A percentile compares a stretch with the other conserved stretches of the same genome.
These are phyloP conservation scores for Trichoplusia ni DNA, from an alignment of 1,140 invertebrate genomes.

Conservation along the genomic window DNA sequence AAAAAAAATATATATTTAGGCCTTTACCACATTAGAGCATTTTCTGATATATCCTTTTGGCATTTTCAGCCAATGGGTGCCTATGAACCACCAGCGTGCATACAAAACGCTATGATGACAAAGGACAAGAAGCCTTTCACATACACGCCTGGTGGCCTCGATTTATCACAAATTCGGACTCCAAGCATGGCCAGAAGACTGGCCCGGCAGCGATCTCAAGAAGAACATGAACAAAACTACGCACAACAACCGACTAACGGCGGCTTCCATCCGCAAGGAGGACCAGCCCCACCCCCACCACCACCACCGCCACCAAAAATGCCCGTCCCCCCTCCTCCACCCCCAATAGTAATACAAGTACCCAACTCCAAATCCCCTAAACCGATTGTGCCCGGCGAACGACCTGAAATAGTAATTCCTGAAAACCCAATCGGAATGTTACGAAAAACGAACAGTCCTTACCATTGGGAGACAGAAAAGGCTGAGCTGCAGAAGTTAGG, in stretches of 20 bases:
- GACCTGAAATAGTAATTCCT: slow-evolving; percentile 87
- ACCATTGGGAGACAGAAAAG: slow-evolving; percentile 79
- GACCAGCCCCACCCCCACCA: slow-evolving; percentile 82
- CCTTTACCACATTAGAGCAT: background rate
- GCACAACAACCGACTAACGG: slow-evolving; percentile 68
- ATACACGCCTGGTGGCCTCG: slow-evolving; percentile 95
- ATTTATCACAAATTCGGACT: slow-evolving; percentile 94
- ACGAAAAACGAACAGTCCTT: slow-evolving; percentile 80
- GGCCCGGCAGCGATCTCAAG: slow-evolving; percentile 82
- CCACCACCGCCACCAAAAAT: slow-evolving; percentile 78
- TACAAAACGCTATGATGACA: slow-evolving; percentile 96
- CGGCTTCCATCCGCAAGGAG: slow-evolving; percentile 78
- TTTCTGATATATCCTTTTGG: slow-evolving; percentile 32
- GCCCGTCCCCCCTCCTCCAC: slow-evolving; percentile 81
- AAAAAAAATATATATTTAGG: background rate
- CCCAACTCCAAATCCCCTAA: slow-evolving; percentile 77
- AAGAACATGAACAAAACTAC: slow-evolving; percentile 81
- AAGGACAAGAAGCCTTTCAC: slow-evolving; percentile 98
- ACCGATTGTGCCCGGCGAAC: slow-evolving; percentile 72
- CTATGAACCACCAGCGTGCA: slow-evolving; percentile 90
- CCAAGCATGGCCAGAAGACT: slow-evolving; percentile 93
- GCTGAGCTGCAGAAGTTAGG: slow-evolving; percentile 67
- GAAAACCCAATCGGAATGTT: slow-evolving; percentile 85
- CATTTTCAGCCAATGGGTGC: slow-evolving; percentile 71
- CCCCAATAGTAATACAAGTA: slow-evolving; percentile 79